Evolutionary conservation across 2,797 vertebrate species (phyloP), one percentile per base, ranked within the genome.

Genomic region (Alectoris magna): DNA sequence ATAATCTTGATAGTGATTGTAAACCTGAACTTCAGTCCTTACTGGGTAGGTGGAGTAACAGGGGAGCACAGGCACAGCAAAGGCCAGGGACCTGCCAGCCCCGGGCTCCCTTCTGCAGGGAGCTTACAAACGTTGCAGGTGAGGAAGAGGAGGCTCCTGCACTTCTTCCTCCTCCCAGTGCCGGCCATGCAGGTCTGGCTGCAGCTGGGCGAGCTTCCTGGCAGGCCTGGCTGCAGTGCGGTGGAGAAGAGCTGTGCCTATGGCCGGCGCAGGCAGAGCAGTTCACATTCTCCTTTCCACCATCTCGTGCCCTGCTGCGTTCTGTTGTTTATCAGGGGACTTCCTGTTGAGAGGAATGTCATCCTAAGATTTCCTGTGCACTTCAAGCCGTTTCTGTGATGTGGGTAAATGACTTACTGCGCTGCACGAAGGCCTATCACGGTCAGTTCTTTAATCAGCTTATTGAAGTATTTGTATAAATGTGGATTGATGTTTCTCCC

Each of bases 241-340:
- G 56, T 2, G 29, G 66, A 63, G 73, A 68, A 21, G 43, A 70
- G 39, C 2, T 2, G 2, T 41, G 51, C 21, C 22, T 26, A 11
- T 46, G 24, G 44, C 62, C 69, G 60, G 44, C 14, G 22, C 16
- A n/a, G 59, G 10, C 44, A 38, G 51, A 49, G 36, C 39, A 23
- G 43, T 44, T 77, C 38, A 21, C 14, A 6, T 3, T n/a, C 38
- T 63, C 46, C 69, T 79, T 68, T 62, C 41, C n/a, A 3, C 9
- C 23, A 6, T 51, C 41, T 83, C 15, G n/a, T 0, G 41, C 4
- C 23, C 16, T 3, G 1, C 10, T 5, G 14, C 13, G 12, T 56
- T 41, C 68, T 59, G n/a, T 11, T 31, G 15, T 39, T 78, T 46
- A 39, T 15, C 29, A 51, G 64, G 56, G 27, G 49, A 9, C 8